Base-by-base conservation (phyloP, 2,888 invertebrate genomes). In the Netelia melanura region DNA sequence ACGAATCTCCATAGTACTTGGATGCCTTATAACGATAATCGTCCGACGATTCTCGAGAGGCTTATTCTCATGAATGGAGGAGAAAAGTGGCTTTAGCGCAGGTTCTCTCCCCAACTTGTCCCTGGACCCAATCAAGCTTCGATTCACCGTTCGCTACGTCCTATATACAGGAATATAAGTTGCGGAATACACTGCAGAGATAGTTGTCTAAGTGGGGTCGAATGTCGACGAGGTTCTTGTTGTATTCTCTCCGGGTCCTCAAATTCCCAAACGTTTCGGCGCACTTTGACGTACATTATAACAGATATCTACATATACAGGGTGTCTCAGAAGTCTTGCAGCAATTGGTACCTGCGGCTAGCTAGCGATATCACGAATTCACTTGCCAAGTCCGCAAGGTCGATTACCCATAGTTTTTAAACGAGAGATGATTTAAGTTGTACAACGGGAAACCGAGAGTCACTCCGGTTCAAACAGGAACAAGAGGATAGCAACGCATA, bases 71-170 rank as follows among this genome's bases (percentile, higher is more conserved):
- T 43, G 58, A 30, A 80, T 58, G 44, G 21, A 61, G 48, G 11
- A 14, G 48, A 14, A 48, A 14, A 14, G 48, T 14, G 44, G 58
- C 25, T 68, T 68, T 17, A 68, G 44, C 67, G n/a, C 68, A 68
- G 58, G 58, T 67, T 23, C 58, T 17, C 30, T 72, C 65, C 25
- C 44, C 21, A 61, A 25, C 30, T 67, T 67, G 65, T 58, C 21
- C 58, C 67, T 67, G 48, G 14, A 61, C 61, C 67, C 67, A 80
- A 80, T 81, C 80, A 81, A 58, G 23, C 67, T 61, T 68, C 72
- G 65, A 74, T 74, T 81, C 61, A 67, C 48, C 48, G 23, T 30
- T 68, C 44, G 44, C 48, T 64, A 10, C 30, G 25, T 52, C 14
- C 52, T 65, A 43, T 56, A 72, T 44, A 44, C 17, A 17, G 44